Evolutionary conservation across 2,888 invertebrate genomes (phyloP), one percentile per base, ranked within the genome.

Genomic region (Strigamia crassipes): DNA sequence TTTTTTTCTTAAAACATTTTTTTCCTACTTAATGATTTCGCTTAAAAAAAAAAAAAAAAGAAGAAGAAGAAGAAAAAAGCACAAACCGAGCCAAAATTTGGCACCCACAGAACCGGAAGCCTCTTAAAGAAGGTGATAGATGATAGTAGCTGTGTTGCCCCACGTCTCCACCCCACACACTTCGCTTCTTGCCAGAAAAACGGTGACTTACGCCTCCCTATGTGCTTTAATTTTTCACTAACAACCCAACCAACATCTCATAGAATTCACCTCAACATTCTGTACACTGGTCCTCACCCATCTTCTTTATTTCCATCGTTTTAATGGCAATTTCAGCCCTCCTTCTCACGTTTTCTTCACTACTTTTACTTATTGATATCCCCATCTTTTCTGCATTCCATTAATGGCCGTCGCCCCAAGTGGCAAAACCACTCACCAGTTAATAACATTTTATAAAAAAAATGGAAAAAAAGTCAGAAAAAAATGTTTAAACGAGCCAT

Each of bases 391-490:
- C 73, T 73, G 73, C 73, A 73, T 73, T 73, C 73, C 73, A 73
- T 73, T 73, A 73, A 73, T 73, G 73, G 73, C 31, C 31, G 73
- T 27, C 73, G 73, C 73, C 73, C 73, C 73, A 73, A 73, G 73
- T 73, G 73, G 73, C 73, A 73, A 73, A 73, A 73, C 73, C 73
- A 73, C 73, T 73, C 73, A 73, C 73, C 73, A 73, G 73, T 73
- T 73, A 73, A 73, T 73, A 73, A 73, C 73, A 31, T 31, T 73
- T 27, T 13, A 31, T 12, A 15, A 73, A 73, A 73, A 73, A 73
- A 31, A n/a, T 23, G 15, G 8, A 9, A 66, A 27, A 73, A 73
- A 27, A 31, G 31, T 13, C 23, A 23, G 12, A 73, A 31, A 73
- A 73, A 31, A 73, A 56, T n/a, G 18, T n/a, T n/a, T 46, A 46